A percentile compares a stretch with the other conserved stretches of the same genome.
Conservation (phyloP, 2,113 vertebrate species). For the rat (Rattus norvegicus) region DNA sequence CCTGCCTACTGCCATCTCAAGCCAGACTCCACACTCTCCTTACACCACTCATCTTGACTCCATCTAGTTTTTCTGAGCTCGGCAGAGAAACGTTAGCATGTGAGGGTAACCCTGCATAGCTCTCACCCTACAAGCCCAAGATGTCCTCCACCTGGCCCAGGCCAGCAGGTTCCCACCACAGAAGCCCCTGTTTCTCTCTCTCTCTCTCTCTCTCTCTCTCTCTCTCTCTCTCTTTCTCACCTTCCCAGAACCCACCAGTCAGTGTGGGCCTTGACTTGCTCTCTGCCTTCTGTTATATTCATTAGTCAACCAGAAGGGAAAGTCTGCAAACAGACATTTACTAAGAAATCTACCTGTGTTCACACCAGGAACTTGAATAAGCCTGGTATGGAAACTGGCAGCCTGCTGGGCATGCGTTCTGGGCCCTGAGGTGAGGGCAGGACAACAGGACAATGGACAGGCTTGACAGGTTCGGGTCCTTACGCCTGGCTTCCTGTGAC, state of each 20-base stretch:
- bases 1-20: not conserved
- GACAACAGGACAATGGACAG: not conserved
- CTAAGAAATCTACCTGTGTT: slow-evolving; percentile 28
- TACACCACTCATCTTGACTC: slow-evolving; percentile 23
- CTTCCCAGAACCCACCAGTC: accelerated
- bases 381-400: not conserved
- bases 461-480: not conserved
- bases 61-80: slow-evolving; percentile 63
- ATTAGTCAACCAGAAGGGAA: slow-evolving; percentile 27
- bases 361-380: not conserved
- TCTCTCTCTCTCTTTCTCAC: not conserved
- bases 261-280: not conserved
- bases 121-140: accelerated
- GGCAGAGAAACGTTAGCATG: slow-evolving; percentile 16
- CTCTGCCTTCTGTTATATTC: not conserved
- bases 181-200: not conserved
- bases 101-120: not conserved
- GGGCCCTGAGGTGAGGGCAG: not conserved
- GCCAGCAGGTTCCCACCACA: not conserved
- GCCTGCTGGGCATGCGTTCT: not conserved
- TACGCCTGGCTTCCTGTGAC: not conserved
- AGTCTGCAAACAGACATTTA: slow-evolving; percentile 44
- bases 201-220: no score
- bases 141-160: not conserved
- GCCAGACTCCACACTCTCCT: not conserved